Base-by-base conservation (phyloP, 2,113 vertebrate species). In the Empidonax traillii region DNA sequence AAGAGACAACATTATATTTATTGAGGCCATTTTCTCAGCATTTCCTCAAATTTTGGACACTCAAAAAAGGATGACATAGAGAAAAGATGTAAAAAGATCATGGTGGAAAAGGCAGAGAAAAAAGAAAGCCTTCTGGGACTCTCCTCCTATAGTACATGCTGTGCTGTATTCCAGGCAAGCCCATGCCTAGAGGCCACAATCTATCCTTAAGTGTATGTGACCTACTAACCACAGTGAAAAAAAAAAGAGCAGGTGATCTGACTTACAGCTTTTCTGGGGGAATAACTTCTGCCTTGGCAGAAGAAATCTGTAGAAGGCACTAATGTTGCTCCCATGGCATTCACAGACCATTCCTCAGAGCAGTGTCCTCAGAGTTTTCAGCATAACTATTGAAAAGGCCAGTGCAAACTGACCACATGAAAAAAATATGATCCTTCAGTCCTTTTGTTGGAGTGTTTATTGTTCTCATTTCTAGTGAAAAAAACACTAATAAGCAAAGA, bases 211-310 rank as follows among this genome's bases (percentile, higher is more conserved):
- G 71, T 79, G 88, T 72, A 63, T 14, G 52, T 95, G 88, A 93
- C 90, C 88, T 95, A 91, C 87, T 91, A 96, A 89, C 80, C 87
- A 89, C 44, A 75, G 73, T 1, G 11, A 16, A 67, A 80, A 88
- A 80, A 88, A 63, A 58, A 84, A 72, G 68, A 92, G 83, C 83
- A 95, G 80, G 86, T 92, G 83, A 94, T 90, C 61, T 90, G 92
- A 89, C 93, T 77, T 77, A 81, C 72, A 12, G 22, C 83, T 92
- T 77, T 90, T 92, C 58, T 85, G 39, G 69, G 80, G 44, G 53
- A 93, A 46, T 72, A 94, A 92, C 73, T 92, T 94, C n/a, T 61
- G 46, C 37, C 61, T 78, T 56, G 41, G 37, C 61, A 78, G 56
- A 24, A 58, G 62, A 89, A 96, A 93, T 84, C 12, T 75, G 59